Evolutionary conservation across 2,113 vertebrate species (phyloP).

Genomic region (Proteles cristata): DNA sequence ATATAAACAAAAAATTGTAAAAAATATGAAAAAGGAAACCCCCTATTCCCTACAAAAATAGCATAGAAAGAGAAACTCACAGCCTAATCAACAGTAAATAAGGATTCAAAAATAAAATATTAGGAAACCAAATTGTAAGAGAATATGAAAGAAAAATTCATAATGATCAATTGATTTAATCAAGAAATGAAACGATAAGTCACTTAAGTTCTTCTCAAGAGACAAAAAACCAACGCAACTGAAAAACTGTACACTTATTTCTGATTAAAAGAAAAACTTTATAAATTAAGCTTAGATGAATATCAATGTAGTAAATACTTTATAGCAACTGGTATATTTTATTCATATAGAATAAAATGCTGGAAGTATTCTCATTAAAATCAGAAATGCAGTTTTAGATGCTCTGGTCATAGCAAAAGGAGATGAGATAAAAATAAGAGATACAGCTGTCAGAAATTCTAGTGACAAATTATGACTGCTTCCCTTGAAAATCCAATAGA

Average conservation of each 20-base stretch:
- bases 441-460: neutral
- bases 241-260: neutral
- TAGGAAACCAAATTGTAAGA: neutral
- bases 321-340: neutral
- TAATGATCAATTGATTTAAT: neutral
- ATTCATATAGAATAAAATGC: neutral
- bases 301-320: neutral
- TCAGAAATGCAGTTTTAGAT: neutral
- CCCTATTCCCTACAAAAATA: neutral
- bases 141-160: neutral
- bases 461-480: neutral
- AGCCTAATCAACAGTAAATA: neutral
- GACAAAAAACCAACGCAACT: neutral
- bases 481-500: neutral
- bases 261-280: neutral
- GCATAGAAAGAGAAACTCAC: neutral
- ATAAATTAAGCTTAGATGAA: neutral
- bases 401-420: neutral
- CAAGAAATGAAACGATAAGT: neutral
- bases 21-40: neutral
- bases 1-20: neutral
- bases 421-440: neutral
- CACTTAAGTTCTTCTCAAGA: neutral
- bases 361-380: neutral
- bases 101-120: conserved; percentile 20